Conservation (phyloP, 2,113 vertebrate species). For the Micromys minutus region DNA sequence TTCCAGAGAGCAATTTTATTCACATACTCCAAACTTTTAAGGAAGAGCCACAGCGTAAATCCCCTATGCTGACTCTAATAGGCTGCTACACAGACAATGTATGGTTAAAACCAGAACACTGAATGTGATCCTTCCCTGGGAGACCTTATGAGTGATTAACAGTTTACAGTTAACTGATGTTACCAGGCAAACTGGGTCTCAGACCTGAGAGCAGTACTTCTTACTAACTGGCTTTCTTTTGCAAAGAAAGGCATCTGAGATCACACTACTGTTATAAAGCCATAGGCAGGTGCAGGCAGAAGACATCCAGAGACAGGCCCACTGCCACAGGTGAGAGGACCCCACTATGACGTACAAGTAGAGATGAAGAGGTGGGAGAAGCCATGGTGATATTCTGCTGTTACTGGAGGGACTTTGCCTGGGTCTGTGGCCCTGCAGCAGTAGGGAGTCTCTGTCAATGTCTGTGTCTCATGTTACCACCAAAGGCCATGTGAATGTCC, state of each 20-base stretch:
- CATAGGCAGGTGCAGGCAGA: neutral
- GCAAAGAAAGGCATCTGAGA: neutral
- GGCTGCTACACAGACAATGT: neutral
- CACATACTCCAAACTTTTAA: neutral
- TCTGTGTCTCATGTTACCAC: neutral
- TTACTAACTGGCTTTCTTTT: neutral
- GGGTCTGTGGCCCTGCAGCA: neutral
- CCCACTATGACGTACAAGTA: neutral
- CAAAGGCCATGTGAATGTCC: neutral
- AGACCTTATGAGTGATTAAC: neutral
- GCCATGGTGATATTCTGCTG: neutral
- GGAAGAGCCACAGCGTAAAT: neutral
- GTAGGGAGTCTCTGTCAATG: neutral
- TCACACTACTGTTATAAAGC: neutral
- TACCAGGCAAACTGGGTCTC: neutral
- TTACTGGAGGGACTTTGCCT: neutral
- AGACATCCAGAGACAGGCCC: neutral
- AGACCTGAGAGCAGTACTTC: neutral
- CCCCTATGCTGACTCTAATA: neutral
- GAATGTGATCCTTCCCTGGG: neutral
- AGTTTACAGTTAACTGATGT: neutral
- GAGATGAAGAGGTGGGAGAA: neutral
- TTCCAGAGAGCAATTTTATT: neutral
- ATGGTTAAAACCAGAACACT: constrained; percentile 9
- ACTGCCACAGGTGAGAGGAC: neutral